Percentiles rank a stretch among this genome's conserved stretches.
Evolutionary conservation across 2,113 vertebrate species (phyloP).

Genomic region (Tenrec ecaudatus): DNA sequence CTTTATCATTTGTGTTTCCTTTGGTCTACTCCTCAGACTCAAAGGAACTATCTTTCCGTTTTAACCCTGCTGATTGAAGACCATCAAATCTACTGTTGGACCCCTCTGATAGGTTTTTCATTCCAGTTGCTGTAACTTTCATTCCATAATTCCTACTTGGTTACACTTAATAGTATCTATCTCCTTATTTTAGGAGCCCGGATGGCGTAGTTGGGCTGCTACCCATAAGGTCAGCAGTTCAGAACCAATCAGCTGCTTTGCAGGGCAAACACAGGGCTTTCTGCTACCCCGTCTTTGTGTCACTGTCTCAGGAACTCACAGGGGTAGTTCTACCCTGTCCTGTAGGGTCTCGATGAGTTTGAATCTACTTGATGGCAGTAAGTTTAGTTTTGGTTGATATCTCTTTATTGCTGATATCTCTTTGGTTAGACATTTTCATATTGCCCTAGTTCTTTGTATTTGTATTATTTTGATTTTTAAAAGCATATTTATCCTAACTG

Average conservation of each 20-base stretch:
- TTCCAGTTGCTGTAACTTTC: constrained; percentile 1
- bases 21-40: not conserved
- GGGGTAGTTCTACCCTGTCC: too few species aligned
- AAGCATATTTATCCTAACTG: not conserved
- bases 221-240: too few species aligned
- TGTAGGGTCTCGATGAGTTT: too few species aligned
- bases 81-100: not conserved
- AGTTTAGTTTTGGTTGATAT: too few species aligned
- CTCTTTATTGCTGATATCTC: not conserved
- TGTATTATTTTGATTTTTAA: too few species aligned
- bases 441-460: not conserved
- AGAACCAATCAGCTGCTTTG: too few species aligned
- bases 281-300: too few species aligned
- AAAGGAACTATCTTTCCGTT: not conserved
- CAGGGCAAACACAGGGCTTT: too few species aligned
- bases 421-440: not conserved
- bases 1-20: not conserved
- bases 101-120: not conserved
- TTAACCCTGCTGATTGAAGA: not conserved
- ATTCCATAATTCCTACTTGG: constrained; percentile 18
- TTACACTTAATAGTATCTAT: not conserved
- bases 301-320: too few species aligned
- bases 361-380: too few species aligned
- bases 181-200: not conserved
- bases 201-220: too few species aligned